Evolutionary conservation across 2,113 vertebrate genomes (phyloP).

Genomic region (Helogale parvula): DNA sequence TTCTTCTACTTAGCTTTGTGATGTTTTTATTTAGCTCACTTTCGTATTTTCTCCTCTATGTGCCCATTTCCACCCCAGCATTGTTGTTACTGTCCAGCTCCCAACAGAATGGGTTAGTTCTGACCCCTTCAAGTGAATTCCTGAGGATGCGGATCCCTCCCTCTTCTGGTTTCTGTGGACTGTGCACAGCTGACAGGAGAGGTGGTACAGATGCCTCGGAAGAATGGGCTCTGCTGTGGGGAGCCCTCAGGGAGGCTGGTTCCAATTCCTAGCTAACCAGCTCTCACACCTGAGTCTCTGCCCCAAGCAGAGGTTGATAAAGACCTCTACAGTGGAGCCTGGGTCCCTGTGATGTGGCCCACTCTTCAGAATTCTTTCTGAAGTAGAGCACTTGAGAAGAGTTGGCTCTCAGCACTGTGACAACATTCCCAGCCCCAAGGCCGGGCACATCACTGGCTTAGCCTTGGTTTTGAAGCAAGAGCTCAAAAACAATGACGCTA

Average conservation of each 20-base stretch:
- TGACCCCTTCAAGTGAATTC: neutral
- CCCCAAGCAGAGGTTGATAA: neutral
- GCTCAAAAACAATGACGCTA: neutral
- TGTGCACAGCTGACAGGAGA: neutral
- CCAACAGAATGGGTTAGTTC: neutral
- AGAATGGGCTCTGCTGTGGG: neutral
- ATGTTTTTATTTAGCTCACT: neutral
- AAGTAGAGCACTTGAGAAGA: neutral
- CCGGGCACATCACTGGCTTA: neutral
- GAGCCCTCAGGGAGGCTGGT: neutral
- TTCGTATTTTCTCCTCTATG: neutral
- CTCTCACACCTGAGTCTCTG: neutral
- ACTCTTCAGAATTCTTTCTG: neutral
- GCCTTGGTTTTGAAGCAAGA: neutral
- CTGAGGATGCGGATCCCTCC: neutral
- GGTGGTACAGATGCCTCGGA: accelerated
- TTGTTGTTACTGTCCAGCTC: neutral
- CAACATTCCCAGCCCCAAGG: neutral
- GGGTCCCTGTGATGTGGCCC: neutral
- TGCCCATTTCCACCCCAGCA: neutral
- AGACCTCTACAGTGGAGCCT: neutral
- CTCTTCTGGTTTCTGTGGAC: neutral
- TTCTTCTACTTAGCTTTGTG: neutral
- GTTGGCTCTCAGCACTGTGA: neutral
- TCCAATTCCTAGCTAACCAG: neutral